Conservation (phyloP, 1,140 invertebrate species). For the Oedothorax gibbosus region DNA sequence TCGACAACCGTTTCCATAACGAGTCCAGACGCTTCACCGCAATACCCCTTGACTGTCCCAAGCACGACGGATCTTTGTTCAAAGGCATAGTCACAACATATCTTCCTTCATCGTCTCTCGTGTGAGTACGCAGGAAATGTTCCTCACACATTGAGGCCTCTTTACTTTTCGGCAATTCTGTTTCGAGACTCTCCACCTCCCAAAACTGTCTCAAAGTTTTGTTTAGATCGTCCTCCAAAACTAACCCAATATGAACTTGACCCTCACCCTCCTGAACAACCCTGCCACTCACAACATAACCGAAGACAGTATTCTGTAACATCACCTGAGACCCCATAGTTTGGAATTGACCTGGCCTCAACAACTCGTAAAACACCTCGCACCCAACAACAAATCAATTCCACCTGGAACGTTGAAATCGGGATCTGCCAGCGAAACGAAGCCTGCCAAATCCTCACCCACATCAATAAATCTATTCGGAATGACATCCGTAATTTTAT, state of each 20-base stretch:
- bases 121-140: neutral
- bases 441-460: neutral
- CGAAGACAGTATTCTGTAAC: conserved; percentile 6
- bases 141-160: neutral
- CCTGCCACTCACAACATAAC: neutral
- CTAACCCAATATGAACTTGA: conserved; percentile 4
- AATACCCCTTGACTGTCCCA: neutral
- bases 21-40: neutral
- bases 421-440: neutral
- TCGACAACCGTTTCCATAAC: neutral
- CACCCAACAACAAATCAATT: conserved; percentile 15
- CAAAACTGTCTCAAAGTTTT: neutral
- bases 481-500: too few relatives aligned
- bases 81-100: neutral
- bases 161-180: neutral
- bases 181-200: neutral
- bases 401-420: neutral
- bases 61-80: neutral
- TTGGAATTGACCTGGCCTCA: neutral
- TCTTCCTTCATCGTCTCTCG: neutral
- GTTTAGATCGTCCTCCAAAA: neutral
- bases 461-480: neutral
- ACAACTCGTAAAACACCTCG: neutral
- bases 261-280: neutral
- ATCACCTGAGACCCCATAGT: neutral